phyloP scores from a whole-genome alignment of 2,113 vertebrate genomes.

The Strix uralensis region DNA sequence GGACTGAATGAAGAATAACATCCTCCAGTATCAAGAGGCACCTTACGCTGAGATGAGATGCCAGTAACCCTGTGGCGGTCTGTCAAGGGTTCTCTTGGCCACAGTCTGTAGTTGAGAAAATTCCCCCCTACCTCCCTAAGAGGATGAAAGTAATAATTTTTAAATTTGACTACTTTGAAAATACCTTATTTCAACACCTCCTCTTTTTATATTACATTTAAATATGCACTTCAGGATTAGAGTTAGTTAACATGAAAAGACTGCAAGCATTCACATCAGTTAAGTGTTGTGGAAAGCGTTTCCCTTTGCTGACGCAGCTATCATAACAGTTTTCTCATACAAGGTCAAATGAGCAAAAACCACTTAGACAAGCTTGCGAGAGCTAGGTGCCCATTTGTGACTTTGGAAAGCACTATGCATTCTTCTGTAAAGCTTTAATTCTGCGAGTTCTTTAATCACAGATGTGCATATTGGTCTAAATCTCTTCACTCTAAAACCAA shows the following conservation, averaged over 20 bases:
- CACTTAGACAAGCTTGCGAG: not conserved
- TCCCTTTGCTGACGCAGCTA: not conserved
- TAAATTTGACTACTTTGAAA: not conserved
- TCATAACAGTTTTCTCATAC: not conserved
- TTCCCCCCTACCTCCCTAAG: not conserved
- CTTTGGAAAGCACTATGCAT: not conserved
- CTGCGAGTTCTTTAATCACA: not conserved
- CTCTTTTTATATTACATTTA: not conserved
- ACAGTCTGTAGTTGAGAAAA: not conserved
- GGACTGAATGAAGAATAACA: not conserved
- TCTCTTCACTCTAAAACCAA: not conserved
- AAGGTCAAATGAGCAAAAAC: not conserved
- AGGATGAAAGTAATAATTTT: not conserved
- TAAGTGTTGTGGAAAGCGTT: not conserved
- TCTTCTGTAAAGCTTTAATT: not conserved
- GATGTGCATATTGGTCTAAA: not conserved
- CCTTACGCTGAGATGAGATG: not conserved
- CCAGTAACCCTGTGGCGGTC: not conserved
- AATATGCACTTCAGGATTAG: not conserved
- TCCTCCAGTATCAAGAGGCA: not conserved
- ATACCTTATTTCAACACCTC: accelerated
- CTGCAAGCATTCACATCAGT: not conserved
- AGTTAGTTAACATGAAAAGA: not conserved
- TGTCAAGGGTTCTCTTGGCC: not conserved
- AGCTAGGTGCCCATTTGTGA: not conserved